These are phyloP conservation scores for Macquaria australasica DNA, from an alignment of 2,113 vertebrate species.

Conservation along the genomic window DNA sequence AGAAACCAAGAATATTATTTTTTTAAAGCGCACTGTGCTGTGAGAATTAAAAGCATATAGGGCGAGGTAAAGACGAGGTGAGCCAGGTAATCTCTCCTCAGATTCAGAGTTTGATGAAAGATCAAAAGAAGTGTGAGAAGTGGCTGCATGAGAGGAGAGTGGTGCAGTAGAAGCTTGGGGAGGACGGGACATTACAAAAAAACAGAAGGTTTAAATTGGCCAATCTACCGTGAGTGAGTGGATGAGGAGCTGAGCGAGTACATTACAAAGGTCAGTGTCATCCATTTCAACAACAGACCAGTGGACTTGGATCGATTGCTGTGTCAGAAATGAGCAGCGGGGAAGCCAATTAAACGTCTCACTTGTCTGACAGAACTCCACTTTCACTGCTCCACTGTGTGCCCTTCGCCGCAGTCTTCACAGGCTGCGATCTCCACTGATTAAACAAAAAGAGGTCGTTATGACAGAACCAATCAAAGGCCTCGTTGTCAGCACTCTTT, in stretches of 20 bases:
- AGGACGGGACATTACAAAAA: neutral
- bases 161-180: neutral
- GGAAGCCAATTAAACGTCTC: slow-evolving; percentile 47
- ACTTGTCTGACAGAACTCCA: neutral
- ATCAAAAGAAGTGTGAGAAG: slow-evolving; percentile 23
- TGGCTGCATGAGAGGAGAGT: neutral
- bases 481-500: neutral
- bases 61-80: neutral
- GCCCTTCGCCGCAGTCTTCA: neutral
- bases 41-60: slow-evolving; percentile 11
- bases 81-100: neutral
- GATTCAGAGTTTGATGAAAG: slow-evolving; percentile 12
- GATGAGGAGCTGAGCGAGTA: slow-evolving; percentile 7
- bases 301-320: slow-evolving; percentile 24
- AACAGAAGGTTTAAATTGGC: neutral
- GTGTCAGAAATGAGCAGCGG: slow-evolving; percentile 26
- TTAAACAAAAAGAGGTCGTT: neutral
- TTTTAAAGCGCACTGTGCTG: neutral
- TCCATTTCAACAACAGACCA: neutral
- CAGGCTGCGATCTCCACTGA: neutral
- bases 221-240: neutral
- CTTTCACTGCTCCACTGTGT: neutral
- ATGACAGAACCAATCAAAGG: neutral
- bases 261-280: slow-evolving; percentile 40
- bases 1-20: neutral